These are phyloP conservation scores for Stylophora pistillata DNA, from an alignment of 64 coral and sea anemone species.

Conservation along the genomic window DNA sequence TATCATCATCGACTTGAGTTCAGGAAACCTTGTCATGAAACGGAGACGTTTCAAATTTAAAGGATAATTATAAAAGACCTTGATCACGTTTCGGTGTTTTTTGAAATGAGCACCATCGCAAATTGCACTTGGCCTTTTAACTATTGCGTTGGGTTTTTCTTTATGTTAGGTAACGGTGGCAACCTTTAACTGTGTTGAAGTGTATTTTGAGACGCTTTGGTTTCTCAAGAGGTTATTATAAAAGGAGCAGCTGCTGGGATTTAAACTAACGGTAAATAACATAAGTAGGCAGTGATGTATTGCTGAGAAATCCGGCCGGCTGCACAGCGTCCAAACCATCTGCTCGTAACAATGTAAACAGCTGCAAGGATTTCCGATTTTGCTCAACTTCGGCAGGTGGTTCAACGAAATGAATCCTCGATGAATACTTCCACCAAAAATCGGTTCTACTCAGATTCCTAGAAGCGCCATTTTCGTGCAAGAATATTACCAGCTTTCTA, in stretches of 20 bases:
- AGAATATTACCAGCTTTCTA: background rate
- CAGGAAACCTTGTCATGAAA: background rate
- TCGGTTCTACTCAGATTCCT: background rate
- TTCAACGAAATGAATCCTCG: background rate
- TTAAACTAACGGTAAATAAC: constrained; percentile 16
- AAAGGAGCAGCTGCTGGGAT: constrained; percentile 12
- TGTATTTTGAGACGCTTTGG: background rate
- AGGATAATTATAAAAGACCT: background rate
- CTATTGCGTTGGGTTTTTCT: too few species aligned
- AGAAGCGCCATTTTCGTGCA: background rate
- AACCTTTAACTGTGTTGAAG: background rate
- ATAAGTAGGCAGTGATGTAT: constrained; percentile 15
- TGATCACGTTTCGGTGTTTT: constrained; percentile 2
- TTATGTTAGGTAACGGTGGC: background rate
- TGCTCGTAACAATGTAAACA: constrained; percentile 37
- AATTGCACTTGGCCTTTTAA: background rate
- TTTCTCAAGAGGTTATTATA: background rate
- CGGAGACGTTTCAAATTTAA: background rate
- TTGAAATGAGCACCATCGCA: background rate
- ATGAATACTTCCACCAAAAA: constrained; percentile 28
- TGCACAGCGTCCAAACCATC: constrained; percentile 21
- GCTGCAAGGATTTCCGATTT: constrained; percentile 27
- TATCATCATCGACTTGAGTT: background rate
- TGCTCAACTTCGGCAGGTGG: constrained; percentile 16
- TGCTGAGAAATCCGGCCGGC: background rate